Conservation (phyloP, 2,797 vertebrate species). For the Numenius phaeopus region DNA sequence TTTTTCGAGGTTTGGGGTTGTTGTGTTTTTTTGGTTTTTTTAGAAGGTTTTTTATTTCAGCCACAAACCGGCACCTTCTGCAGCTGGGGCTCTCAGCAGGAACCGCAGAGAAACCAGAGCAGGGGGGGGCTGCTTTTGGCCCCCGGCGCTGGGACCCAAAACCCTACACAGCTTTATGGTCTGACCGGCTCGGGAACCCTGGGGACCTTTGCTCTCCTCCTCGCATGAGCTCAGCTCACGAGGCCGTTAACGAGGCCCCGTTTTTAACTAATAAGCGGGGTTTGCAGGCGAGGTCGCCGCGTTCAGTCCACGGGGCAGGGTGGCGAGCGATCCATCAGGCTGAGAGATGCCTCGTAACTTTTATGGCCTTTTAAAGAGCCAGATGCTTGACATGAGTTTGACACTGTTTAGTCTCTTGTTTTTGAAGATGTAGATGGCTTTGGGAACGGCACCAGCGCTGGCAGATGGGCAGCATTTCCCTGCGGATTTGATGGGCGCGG, state of each 20-base stretch:
- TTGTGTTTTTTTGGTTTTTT: no score
- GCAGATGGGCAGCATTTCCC: background rate
- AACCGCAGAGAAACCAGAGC: background rate
- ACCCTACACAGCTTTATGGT: background rate
- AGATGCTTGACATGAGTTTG: background rate
- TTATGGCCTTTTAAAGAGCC: background rate
- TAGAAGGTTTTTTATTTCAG: background rate
- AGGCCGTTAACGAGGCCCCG: fast-evolving
- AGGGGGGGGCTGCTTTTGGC: background rate
- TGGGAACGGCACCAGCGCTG: background rate
- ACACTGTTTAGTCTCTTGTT: background rate
- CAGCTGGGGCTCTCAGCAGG: fast-evolving
- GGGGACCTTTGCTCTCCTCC: background rate
- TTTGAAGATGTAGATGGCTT: fast-evolving
- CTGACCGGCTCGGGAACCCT: fast-evolving
- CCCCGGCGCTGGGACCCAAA: fast-evolving
- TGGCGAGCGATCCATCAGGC: fast-evolving
- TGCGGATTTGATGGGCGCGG: fast-evolving
- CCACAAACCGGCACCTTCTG: background rate
- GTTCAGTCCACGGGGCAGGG: fast-evolving
- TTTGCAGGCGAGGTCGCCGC: background rate
- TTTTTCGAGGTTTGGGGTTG: background rate
- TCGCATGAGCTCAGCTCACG: fast-evolving
- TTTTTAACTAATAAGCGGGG: fast-evolving
- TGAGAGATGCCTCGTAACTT: fast-evolving